A percentile compares a stretch with the other conserved stretches of the same genome.
phyloP scores from a whole-genome alignment of 2,797 vertebrate species.

The Jordanella pulchra region DNA sequence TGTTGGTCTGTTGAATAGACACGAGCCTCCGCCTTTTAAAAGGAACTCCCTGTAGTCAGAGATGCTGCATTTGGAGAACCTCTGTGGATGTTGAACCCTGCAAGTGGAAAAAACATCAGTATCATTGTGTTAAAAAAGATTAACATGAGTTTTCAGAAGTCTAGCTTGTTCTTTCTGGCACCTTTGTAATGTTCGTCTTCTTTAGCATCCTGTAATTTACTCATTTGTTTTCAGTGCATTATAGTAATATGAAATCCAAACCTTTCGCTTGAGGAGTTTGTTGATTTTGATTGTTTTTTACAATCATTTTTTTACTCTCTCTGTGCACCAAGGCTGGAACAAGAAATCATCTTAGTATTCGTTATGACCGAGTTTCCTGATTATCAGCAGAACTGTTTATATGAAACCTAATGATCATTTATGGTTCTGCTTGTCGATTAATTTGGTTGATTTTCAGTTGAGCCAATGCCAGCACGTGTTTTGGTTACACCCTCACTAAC shows the following conservation, averaged over 20 bases:
- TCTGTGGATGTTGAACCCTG: constrained; percentile 92
- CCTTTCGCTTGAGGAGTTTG: background rate
- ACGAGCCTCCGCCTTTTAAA: constrained; percentile 92
- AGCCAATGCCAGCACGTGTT: background rate
- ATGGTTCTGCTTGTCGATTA: background rate
- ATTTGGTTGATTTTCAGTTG: background rate
- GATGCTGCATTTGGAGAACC: constrained; percentile 98
- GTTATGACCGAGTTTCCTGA: background rate
- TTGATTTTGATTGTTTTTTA: background rate
- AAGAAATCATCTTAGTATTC: background rate
- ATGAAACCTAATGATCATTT: background rate
- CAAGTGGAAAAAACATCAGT: constrained; percentile 20
- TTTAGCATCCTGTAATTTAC: background rate
- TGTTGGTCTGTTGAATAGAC: constrained; percentile 95
- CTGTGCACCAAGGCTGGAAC: background rate
- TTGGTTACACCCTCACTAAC: background rate
- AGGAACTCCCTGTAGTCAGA: constrained; percentile 95
- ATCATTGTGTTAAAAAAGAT: too few relatives aligned
- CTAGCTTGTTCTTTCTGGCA: background rate
- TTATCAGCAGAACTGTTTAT: background rate
- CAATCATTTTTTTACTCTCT: background rate
- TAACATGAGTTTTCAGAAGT: background rate
- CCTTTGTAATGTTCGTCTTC: background rate
- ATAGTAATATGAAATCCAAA: background rate
- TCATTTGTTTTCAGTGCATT: background rate